Base-by-base conservation (phyloP, 2,797 vertebrate species). In the Centroberyx gerrardi region DNA sequence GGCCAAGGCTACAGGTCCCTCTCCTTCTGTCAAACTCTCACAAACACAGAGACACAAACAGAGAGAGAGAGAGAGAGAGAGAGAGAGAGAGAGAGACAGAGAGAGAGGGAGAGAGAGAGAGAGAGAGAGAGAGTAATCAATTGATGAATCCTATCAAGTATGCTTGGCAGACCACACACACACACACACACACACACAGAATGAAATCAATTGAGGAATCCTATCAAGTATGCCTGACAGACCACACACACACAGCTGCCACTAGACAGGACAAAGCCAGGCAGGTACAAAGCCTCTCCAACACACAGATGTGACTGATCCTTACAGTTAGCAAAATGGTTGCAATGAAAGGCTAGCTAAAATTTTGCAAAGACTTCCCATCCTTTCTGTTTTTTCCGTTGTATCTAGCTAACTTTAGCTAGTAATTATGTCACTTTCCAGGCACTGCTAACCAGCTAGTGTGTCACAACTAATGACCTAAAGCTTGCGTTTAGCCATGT, bases 201-300 rank as follows among this genome's bases (percentile, higher is more conserved):
- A 49, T 49, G 46, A 22, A 18, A 68, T 53, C 15, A 44, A 44
- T 44, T 69, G 68, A 68, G 71, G 65, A 82, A 78, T 76, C 63
- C 56, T 7, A 59, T 70, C 14, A 52, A 61, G 49, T 58, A 33
- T 48, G 8, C 64, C 42, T 18, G 59, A 72, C 28, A 73, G 8
- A 56, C 17, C 36, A 29, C 44, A 49, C 56, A 59, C 56, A 60
- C 18, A 48, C 28, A 68, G 31, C 38, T 51, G 55, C 36, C 29
- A 22, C 44, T 44, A 12, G 27, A 63, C 62, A 46, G 13, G 13
- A 36, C 40, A 15, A 70, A 78, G 60, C 62, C 68, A 59, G 38
- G 22, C 68, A 59, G 62, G 78, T 74, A 10, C 81, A 85, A 82
- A 86, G 83, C 88, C 82, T 2, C 31, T 40, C 29, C 22, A 0